Base-by-base conservation (phyloP, 2,113 vertebrate species). In the Apteryx owenii region DNA sequence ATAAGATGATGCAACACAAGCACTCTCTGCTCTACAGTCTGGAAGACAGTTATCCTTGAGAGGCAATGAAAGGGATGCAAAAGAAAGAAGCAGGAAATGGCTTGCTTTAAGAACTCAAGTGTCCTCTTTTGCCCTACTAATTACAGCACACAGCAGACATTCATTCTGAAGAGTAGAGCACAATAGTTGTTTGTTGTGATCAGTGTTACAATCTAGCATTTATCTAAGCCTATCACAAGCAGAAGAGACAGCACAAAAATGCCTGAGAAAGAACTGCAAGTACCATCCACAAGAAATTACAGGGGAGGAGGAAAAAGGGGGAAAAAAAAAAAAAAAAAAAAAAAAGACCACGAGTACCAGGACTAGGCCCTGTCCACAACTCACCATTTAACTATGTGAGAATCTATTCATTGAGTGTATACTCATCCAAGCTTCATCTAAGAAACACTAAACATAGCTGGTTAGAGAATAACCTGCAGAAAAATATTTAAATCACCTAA, bases 61-160 rank as follows among this genome's bases (percentile, higher is more conserved):
- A 79, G 28, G 38, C 50, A 64, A 53, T 33, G 14, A 21, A 36
- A 89, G 46, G 50, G 51, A 69, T 64, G 69, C 61, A 85, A 53
- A 22, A 33, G 44, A 65, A 71, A 75, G 44, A 44, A 88, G 71
- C 53, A 96, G 85, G 79, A 95, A 97, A 96, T 46, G 77, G 75
- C 81, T 95, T 88, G 87, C 75, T 96, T 97, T 68, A 93, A 93
- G 88, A 88, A 86, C 69, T 95, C 73, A 54, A 96, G 96, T 80
- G 29, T 97, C 89, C 91, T 90, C 92, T 91, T 93, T 92, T 95
- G 94, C 80, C 53, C 77, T 23, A 20, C 81, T 83, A 92, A 94
- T 96, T 96, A 96, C 17, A 60, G 81, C 81, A 94, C 88, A 95
- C 77, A 95, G 97, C 23, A 94, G 65, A 96, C 58, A 92, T 36